Evolutionary conservation across 2,888 invertebrate species (phyloP).

Genomic region (Copidosoma aretas): DNA sequence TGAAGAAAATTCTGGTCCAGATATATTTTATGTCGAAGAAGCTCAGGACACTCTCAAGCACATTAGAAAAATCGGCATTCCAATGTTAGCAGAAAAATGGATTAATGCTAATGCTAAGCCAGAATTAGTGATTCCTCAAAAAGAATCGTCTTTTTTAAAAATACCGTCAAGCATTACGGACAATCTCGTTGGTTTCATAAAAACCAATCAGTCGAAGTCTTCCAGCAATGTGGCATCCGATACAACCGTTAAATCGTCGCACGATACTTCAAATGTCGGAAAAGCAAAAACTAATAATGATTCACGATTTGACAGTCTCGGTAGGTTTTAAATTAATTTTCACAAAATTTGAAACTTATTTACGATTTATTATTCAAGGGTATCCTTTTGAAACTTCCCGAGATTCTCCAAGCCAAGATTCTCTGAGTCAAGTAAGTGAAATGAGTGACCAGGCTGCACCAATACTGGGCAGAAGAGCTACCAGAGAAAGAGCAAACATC

Average conservation of each 20-base stretch:
- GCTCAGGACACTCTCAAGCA: constrained; percentile 84
- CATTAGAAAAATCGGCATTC: constrained; percentile 77
- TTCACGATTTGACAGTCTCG: constrained; percentile 31
- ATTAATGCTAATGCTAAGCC: constrained; percentile 73
- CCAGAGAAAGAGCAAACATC: constrained; percentile 66
- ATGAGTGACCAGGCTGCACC: constrained; percentile 71
- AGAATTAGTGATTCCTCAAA: constrained; percentile 63
- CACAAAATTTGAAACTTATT: neutral
- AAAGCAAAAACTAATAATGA: constrained; percentile 66
- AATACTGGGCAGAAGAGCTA: constrained; percentile 71
- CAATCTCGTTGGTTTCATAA: constrained; percentile 58
- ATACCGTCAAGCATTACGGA: constrained; percentile 59
- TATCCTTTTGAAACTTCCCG: constrained; percentile 66
- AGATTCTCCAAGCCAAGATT: constrained; percentile 76
- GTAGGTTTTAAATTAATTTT: constrained; percentile 8
- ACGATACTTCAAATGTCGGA: constrained; percentile 66
- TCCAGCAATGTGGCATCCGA: constrained; percentile 41
- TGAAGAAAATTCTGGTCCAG: constrained; percentile 72
- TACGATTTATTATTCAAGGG: constrained; percentile 42
- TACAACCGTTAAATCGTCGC: constrained; percentile 58
- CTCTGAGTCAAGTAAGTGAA: constrained; percentile 72
- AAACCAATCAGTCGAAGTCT: constrained; percentile 57
- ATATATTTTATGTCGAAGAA: constrained; percentile 88
- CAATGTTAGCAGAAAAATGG: constrained; percentile 75
- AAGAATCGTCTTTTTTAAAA: constrained; percentile 50